Percentiles rank a stretch among this genome's conserved stretches.
Conservation (phyloP, 2,797 vertebrate species). For the Urophycis tenuis region DNA sequence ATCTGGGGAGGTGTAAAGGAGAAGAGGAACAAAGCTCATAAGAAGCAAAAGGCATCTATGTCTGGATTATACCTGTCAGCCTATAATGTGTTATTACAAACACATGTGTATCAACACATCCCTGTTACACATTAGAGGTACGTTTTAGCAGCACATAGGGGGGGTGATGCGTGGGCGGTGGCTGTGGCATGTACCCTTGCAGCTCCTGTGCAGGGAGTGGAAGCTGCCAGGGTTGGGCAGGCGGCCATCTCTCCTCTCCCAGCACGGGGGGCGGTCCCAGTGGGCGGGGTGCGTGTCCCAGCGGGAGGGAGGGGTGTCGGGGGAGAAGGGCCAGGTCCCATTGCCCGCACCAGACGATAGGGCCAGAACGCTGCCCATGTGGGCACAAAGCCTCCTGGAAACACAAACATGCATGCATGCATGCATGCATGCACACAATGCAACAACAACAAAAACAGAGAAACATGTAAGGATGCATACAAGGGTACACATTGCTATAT, state of each 20-base stretch:
- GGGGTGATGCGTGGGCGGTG: background rate
- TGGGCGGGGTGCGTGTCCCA: conserved; percentile 68
- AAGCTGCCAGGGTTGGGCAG: conserved; percentile 89
- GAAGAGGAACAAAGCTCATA: background rate
- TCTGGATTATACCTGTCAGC: no score
- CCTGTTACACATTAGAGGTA: background rate
- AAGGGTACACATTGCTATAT: background rate
- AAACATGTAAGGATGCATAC: background rate
- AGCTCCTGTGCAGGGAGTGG: conserved; percentile 84
- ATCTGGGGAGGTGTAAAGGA: conserved; percentile 60
- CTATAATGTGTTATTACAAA: background rate
- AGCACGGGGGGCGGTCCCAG: conserved; percentile 68
- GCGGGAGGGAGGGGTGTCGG: conserved; percentile 60
- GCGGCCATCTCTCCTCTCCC: conserved; percentile 76
- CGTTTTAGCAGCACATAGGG: background rate
- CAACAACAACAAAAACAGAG: background rate
- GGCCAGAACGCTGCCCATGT: conserved; percentile 79
- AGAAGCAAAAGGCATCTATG: conserved; percentile 1
- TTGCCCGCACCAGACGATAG: conserved; percentile 71
- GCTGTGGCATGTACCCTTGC: conserved; percentile 76
- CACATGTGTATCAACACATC: background rate
- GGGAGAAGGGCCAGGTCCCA: conserved; percentile 73
- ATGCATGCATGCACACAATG: background rate
- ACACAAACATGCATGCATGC: background rate
- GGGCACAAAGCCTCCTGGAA: conserved; percentile 48